Conservation (phyloP, 2,113 vertebrate species). For the Gasterosteus nipponicus region DNA sequence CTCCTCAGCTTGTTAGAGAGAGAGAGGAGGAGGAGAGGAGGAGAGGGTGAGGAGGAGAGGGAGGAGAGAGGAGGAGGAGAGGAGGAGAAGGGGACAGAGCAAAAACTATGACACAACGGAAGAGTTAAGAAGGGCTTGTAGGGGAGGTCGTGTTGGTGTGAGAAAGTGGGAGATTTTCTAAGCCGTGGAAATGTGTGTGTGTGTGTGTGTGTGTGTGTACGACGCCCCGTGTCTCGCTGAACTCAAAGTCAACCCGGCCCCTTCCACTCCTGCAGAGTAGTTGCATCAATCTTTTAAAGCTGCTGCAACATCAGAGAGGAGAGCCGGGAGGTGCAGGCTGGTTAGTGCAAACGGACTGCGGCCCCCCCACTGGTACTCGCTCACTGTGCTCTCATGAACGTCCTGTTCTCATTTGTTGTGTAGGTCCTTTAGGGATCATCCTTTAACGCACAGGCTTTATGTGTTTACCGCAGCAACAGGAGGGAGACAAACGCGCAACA, state of each 20-base stretch:
- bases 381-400: background rate
- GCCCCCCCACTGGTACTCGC: background rate
- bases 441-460: background rate
- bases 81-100: background rate
- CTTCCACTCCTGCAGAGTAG: constrained; percentile 34
- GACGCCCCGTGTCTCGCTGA: constrained; percentile 34
- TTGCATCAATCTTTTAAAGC: constrained; percentile 52
- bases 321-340: constrained; percentile 24
- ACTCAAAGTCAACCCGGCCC: constrained; percentile 42
- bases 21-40: background rate
- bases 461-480: background rate
- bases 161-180: constrained; percentile 7
- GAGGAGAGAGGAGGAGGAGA: constrained; percentile 10
- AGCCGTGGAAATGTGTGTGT: constrained; percentile 2
- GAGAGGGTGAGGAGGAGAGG: background rate
- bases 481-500: background rate
- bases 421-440: background rate
- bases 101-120: background rate
- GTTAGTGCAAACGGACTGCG: background rate
- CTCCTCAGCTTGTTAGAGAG: constrained; percentile 16
- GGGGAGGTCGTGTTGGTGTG: constrained; percentile 15
- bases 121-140: background rate
- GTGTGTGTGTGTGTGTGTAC: background rate
- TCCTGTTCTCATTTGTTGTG: background rate
- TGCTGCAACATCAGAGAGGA: constrained; percentile 26